Evolutionary conservation across 1,140 invertebrate genomes (phyloP).

Genomic region (Listronotus bonariensis): DNA sequence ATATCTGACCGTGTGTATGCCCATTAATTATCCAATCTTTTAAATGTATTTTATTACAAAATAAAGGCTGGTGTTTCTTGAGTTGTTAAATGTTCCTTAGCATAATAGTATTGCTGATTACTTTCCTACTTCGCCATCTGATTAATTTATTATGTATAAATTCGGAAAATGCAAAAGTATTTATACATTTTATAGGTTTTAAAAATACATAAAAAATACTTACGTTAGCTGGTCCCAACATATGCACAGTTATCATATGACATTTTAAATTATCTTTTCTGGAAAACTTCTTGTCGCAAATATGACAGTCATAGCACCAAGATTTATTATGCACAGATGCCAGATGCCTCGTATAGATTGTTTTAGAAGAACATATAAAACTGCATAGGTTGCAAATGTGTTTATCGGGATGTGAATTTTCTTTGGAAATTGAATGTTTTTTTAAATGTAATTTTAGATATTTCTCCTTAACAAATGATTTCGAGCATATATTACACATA

Average conservation of each 20-base stretch:
- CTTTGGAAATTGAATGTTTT: constrained; percentile 3
- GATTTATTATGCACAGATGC: constrained; percentile 43
- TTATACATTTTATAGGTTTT: no score
- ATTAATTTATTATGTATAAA: no score
- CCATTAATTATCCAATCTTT: no score
- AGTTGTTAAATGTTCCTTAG: no score
- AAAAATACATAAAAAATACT: no score
- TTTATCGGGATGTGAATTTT: constrained; percentile 9
- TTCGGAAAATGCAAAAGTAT: no score
- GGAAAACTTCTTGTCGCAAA: constrained; percentile 51
- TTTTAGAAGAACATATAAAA: constrained; percentile 39
- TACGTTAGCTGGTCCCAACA: constrained; percentile 10
- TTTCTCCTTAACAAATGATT: constrained; percentile 48
- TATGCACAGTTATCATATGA: constrained; percentile 37
- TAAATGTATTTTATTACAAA: no score
- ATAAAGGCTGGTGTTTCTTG: no score
- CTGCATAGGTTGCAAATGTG: constrained; percentile 49
- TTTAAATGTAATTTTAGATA: constrained; percentile 47
- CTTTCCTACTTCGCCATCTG: no score
- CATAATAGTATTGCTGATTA: no score
- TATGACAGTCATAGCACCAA: constrained; percentile 41
- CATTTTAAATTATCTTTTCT: constrained; percentile 41
- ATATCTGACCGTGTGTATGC: no score
- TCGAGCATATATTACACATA: constrained; percentile 49
- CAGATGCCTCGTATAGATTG: constrained; percentile 43